Evolutionary conservation across 1,140 invertebrate species (phyloP).

Genomic region (Bombus consobrinus): DNA sequence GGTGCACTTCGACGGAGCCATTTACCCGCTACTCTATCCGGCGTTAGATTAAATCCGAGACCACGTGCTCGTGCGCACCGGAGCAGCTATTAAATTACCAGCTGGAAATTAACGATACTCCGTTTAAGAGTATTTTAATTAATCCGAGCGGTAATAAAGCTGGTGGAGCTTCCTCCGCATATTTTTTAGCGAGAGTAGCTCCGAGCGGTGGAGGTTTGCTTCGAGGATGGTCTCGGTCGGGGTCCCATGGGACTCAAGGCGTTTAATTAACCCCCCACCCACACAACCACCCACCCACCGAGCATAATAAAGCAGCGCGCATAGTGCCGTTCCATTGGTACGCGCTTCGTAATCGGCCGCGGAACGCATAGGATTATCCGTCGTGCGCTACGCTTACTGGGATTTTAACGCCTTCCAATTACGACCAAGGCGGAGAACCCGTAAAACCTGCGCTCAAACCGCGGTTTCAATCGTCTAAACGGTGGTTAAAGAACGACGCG

Average conservation of each 20-base stretch:
- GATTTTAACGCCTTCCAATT: conserved; percentile 47
- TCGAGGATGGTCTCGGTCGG: background rate
- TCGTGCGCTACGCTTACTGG: conserved; percentile 39
- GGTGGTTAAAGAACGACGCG: background rate
- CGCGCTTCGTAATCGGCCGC: conserved; percentile 5
- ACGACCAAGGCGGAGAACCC: background rate
- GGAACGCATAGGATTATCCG: conserved; percentile 11
- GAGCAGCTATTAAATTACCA: conserved; percentile 56
- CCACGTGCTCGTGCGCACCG: background rate
- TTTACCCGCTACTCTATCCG: background rate
- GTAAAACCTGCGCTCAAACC: background rate
- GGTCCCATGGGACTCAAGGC: conserved; percentile 50
- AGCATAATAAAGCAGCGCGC: conserved; percentile 51
- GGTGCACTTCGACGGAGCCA: background rate
- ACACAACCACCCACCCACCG: too few relatives aligned
- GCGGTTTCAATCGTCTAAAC: conserved; percentile 1
- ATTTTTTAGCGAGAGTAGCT: conserved; percentile 46
- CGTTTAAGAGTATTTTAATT: conserved; percentile 69
- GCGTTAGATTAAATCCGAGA: conserved; percentile 1
- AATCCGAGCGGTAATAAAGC: conserved; percentile 55
- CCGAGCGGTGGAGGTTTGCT: background rate
- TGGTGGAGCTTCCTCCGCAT: conserved; percentile 32
- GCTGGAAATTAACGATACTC: conserved; percentile 62
- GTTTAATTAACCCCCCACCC: conserved; percentile 54
- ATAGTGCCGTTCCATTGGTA: conserved; percentile 39